These are phyloP conservation scores for Gyps fulvus DNA, from an alignment of 2,113 vertebrate genomes.

Conservation along the genomic window DNA sequence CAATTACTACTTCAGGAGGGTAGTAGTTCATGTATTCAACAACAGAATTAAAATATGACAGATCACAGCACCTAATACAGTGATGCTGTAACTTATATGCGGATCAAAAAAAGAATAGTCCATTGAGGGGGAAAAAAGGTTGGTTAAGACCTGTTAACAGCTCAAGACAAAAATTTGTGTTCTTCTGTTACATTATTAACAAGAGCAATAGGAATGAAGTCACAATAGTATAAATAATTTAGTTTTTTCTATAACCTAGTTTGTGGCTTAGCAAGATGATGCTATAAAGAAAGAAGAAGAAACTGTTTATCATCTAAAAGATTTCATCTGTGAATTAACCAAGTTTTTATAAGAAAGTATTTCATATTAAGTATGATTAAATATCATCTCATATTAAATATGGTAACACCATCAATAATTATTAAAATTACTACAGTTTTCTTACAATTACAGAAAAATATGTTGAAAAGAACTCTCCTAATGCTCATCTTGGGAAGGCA, in stretches of 20 bases:
- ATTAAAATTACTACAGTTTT: neutral
- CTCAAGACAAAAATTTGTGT: neutral
- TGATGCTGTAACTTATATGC: neutral
- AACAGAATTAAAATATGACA: neutral
- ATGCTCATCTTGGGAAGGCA: neutral
- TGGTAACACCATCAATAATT: neutral
- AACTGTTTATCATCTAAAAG: neutral
- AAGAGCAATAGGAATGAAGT: neutral
- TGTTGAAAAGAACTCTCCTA: neutral
- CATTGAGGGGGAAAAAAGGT: neutral
- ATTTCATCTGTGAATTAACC: neutral
- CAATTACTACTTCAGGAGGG: neutral
- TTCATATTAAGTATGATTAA: neutral
- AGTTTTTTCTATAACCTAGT: slow-evolving; percentile 10
- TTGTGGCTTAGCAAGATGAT: neutral
- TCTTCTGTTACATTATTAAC: slow-evolving; percentile 40
- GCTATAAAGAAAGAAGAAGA: neutral
- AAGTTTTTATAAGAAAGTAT: neutral
- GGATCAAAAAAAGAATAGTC: neutral
- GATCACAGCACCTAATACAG: neutral
- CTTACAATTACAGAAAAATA: neutral
- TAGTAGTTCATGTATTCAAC: neutral
- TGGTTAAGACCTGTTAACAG: neutral
- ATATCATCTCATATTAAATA: neutral
- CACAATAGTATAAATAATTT: slow-evolving; percentile 29